Evolutionary conservation across 2,888 invertebrate species (phyloP), one percentile per base, ranked within the genome.

Genomic region (Rotaria sp.): DNA sequence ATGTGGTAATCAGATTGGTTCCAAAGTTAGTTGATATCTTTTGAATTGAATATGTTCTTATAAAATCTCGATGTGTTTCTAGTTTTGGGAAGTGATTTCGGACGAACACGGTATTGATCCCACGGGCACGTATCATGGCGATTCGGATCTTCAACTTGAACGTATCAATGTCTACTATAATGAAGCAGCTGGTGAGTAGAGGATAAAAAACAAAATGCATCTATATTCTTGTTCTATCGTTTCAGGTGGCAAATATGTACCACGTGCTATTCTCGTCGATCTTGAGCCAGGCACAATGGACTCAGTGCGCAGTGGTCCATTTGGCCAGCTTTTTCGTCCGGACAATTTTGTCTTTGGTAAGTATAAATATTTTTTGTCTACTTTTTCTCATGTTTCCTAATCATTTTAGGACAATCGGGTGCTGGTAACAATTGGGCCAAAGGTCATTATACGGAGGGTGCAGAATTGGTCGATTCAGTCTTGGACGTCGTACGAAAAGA

Each of bases 211-310:
- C 88, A 96, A 96, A 89, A 94, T 96, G 95, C 89, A 96, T 96
- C 92, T 97, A 96, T 92, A 96, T 97, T 87, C 96, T 96, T 21
- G 93, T 96, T 88, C 96, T 96, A 89, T 94, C 96, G 90, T 93
- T 97, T 87, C 95, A 97, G 88, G 97, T 97, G 91, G 92, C n/a
- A n/a, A n/a, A n/a, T n/a, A n/a, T n/a, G n/a, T n/a, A n/a, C n/a
- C n/a, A n/a, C n/a, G n/a, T n/a, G n/a, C n/a, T n/a, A n/a, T n/a
- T n/a, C n/a, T n/a, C n/a, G n/a, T n/a, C n/a, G n/a, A n/a, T n/a
- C n/a, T 97, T 90, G 97, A 97, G 92, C 97, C 97, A 84, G 97
- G 97, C 88, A 97, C 96, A 89, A 97, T 97, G 96, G 97, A 97
- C 92, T 95, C 96, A 0, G 96, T 97, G 88, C 94, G 96, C 88